A percentile compares a stretch with the other conserved stretches of the same genome.
These are phyloP conservation scores for Rhagoletis pomonella DNA, from an alignment of 1,140 invertebrate genomes.

Conservation along the genomic window DNA sequence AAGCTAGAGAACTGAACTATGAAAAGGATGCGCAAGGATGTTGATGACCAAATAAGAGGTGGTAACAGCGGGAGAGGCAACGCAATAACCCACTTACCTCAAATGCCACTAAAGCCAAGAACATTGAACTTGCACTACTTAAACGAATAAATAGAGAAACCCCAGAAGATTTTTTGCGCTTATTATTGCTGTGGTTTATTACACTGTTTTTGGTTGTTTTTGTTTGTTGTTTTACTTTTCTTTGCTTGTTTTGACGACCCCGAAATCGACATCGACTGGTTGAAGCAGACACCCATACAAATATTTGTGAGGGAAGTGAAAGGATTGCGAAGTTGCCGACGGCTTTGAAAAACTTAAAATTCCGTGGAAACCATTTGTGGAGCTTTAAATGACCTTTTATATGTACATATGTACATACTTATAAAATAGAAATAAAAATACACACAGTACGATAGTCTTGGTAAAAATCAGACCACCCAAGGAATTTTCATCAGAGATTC, in stretches of 20 bases:
- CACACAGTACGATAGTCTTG: too few relatives aligned
- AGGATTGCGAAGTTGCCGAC: not conserved
- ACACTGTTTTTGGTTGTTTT: not conserved
- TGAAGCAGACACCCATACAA: not conserved
- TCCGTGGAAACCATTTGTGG: not conserved
- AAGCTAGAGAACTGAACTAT: not conserved
- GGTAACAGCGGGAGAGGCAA: not conserved
- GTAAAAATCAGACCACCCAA: too few relatives aligned
- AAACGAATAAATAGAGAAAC: not conserved
- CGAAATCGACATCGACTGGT: not conserved
- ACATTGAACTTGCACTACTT: slow-evolving; percentile 40
- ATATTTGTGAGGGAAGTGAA: not conserved
- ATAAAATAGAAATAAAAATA: too few relatives aligned
- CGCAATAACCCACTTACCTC: slow-evolving; percentile 43
- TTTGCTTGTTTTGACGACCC: not conserved
- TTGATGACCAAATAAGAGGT: not conserved
- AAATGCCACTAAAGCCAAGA: slow-evolving; percentile 17
- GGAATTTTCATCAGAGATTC: too few relatives aligned
- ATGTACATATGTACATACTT: too few relatives aligned
- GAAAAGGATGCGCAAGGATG: slow-evolving; percentile 33
- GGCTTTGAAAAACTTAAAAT: not conserved
- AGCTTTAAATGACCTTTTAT: too few relatives aligned
- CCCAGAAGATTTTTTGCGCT: not conserved
- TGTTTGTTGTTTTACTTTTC: not conserved
- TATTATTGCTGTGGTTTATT: slow-evolving; percentile 18